Conservation (phyloP, 2,888 invertebrate species). For the Candidula unifasciata region DNA sequence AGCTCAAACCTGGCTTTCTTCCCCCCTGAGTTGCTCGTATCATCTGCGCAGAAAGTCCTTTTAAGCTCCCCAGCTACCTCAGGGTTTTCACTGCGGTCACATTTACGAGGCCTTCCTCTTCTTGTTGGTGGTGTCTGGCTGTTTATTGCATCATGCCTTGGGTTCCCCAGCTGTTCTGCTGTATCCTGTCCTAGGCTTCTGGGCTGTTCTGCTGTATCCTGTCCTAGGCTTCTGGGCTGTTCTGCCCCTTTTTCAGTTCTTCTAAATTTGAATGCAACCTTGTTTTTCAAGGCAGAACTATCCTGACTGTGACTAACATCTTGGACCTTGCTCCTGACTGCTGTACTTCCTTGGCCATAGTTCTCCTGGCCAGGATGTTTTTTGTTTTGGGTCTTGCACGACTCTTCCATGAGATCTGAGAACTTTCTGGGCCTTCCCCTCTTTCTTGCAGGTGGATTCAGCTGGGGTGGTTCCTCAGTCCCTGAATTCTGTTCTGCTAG, state of each 20-base stretch:
- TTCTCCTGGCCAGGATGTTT: background rate
- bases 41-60: background rate
- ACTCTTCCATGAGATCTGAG: too few species aligned
- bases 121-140: background rate
- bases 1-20: background rate
- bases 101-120: background rate
- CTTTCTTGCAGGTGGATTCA: background rate
- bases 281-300: background rate
- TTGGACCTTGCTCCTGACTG: background rate
- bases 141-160: too few species aligned
- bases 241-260: background rate
- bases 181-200: too few species aligned
- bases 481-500: too few species aligned
- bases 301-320: background rate
- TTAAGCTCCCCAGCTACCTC: background rate
- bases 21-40: background rate
- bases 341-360: background rate
- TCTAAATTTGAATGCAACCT: slow-evolving; percentile 5
- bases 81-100: background rate
- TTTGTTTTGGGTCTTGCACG: too few species aligned
- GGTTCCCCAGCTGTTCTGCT: too few species aligned
- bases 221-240: background rate
- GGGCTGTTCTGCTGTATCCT: too few species aligned
- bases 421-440: background rate
- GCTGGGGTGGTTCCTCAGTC: too few species aligned